Evolutionary conservation across 2,113 vertebrate genomes (phyloP), one percentile per base, ranked within the genome.

Genomic region (Pogonocichla stellata): DNA sequence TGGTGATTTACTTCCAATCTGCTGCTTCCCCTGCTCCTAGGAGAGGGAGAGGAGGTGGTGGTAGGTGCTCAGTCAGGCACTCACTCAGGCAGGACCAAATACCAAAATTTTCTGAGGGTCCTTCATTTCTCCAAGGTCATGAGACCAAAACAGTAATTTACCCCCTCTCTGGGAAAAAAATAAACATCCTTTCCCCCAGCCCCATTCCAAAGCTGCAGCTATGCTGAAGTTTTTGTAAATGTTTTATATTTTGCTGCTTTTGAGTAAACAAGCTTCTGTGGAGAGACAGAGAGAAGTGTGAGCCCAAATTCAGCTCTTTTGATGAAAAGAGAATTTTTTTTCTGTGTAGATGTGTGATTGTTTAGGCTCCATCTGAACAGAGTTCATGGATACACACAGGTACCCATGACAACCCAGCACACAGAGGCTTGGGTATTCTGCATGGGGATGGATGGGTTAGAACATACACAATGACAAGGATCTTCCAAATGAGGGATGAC

Each of bases 371-470:
- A 16, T 57, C 33, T 91, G 90, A 90, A 24, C 1, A 1, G 58
- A 79, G 78, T 65, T 86, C 83, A 64, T 40, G 79, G 90, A 71
- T 66, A 74, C 80, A 60, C 36, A 60, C 4, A 1, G 57, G 95
- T 95, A 87, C 88, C 93, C 92, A 71, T 96, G 95, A 96, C 96
- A 97, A 95, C 75, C 5, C 6, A 4, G 12, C 12, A 3, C 19
- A 24, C 3, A 23, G 83, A 33, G 74, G 34, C 53, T 61, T 57
- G 82, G 69, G 19, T 90, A 14, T 45, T 65, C 77, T 80, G 58
- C 2, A 0, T 15, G 40, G 31, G 69, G 61, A 69, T 26, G 29
- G 87, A 26, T 20, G 23, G 54, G 34, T 72, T 62, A 80, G 90
- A 91, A 77, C 80, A 86, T 12, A 24, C 61, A 88, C 92, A 88